phyloP scores from a whole-genome alignment of 1,140 invertebrate genomes.

The Drosophila pectinifera region DNA sequence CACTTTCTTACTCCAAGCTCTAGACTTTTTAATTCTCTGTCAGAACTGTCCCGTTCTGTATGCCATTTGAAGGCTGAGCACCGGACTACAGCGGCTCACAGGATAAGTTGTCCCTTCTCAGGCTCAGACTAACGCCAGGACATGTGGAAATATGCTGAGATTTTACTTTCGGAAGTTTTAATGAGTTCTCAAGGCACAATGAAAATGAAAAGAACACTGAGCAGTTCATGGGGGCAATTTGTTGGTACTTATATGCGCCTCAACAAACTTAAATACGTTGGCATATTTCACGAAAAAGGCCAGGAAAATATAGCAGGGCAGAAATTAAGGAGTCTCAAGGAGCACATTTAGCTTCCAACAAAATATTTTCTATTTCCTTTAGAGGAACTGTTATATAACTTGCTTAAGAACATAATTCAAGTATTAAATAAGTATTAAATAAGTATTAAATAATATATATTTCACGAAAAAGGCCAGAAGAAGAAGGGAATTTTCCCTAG shows the following conservation, averaged over 20 bases:
- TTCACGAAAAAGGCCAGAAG: background rate
- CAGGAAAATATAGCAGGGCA: background rate
- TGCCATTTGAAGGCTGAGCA: background rate
- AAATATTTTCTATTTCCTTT: background rate
- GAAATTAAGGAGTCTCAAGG: background rate
- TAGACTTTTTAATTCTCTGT: constrained; percentile 15
- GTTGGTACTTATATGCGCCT: constrained; percentile 18
- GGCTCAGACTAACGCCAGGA: background rate
- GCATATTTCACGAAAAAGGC: background rate
- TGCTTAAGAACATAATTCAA: background rate
- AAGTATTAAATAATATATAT: too few species aligned
- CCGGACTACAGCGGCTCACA: background rate
- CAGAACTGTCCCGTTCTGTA: constrained; percentile 5
- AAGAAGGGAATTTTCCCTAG: too few species aligned
- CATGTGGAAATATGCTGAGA: constrained; percentile 16
- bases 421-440: background rate
- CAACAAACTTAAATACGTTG: constrained; percentile 15
- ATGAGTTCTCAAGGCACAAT: constrained; percentile 20
- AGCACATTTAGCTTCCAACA: background rate
- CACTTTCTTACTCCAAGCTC: background rate
- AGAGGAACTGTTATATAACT: too few species aligned
- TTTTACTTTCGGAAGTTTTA: constrained; percentile 10
- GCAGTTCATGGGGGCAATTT: constrained; percentile 16
- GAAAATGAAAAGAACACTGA: constrained; percentile 12
- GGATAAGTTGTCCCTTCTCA: background rate